Base-by-base conservation (phyloP, 2,113 vertebrate species). In the Hemiscyllium ocellatum region DNA sequence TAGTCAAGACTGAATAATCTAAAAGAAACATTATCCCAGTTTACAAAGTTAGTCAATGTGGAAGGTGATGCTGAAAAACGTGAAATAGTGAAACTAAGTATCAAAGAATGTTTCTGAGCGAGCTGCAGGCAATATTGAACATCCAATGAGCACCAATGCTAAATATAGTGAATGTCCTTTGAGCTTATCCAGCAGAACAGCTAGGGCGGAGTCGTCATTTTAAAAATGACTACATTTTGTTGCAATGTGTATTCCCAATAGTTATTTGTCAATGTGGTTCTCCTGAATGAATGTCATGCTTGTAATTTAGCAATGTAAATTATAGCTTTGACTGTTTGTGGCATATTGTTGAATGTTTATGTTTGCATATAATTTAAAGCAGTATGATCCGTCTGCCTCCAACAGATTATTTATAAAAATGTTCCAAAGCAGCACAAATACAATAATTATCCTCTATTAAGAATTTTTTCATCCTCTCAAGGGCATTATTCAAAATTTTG, bases 381-480 rank as follows among this genome's bases (percentile, higher is more conserved):
- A 33, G 87, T 61, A 90, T 90, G 50, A 90, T 94, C 91, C 47
- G 91, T 69, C 65, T 42, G 65, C 91, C 65, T 61, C 91, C 65
- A 70, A 61, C 37, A 12, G 91, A 94, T 94, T 94, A 69, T 69
- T 94, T 69, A 94, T 94, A 68, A 94, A 61, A 70, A 90, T 17
- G 87, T 56, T 90, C 56, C 56, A 90, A 90, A n/a, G 87, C 52
- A 56, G 26, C 50, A 90, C 87, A 90, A 90, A 61, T 90, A 90
- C 87, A 90, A 90, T 90, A 90, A 90, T 90, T 90, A 90, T 90
- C 87, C 29, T 90, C 87, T 29, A 90, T 90, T 90, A 90, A 90
- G 52, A 89, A 90, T 61, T 52, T 89, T 89, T 89, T 33, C 52
- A 61, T 90, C 52, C 52, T 90, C 52, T 65, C 87, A 90, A 29